These are phyloP conservation scores for Dromococcyx pavoninus DNA, from an alignment of 2,797 vertebrate species.

Conservation along the genomic window DNA sequence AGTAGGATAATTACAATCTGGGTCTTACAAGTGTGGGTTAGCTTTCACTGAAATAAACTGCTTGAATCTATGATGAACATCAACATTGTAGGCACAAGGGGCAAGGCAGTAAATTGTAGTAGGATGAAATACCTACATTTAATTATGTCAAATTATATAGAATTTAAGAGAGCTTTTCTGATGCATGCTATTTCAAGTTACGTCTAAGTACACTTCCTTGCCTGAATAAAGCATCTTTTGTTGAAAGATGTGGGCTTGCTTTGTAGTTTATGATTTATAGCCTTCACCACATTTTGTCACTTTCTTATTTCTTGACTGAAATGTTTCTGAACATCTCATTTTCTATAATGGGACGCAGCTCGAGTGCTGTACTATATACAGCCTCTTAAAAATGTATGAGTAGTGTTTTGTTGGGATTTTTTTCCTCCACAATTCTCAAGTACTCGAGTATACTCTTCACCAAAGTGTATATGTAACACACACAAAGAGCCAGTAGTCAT, in stretches of 20 bases:
- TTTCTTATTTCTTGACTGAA: slow-evolving; percentile 30
- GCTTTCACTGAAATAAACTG: slow-evolving; percentile 78
- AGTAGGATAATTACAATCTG: slow-evolving; percentile 73
- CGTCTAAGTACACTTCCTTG: slow-evolving; percentile 59
- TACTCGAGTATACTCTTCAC: background rate
- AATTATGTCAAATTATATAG: slow-evolving; percentile 83
- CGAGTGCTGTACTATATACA: background rate
- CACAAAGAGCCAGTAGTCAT: background rate
- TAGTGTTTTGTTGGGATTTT: background rate
- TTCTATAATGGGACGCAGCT: background rate
- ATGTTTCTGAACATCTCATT: slow-evolving; percentile 27
- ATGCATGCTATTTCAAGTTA: slow-evolving; percentile 77
- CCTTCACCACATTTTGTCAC: slow-evolving; percentile 47
- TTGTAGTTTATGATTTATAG: slow-evolving; percentile 55
- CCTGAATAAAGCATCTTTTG: slow-evolving; percentile 67
- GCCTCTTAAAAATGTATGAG: background rate
- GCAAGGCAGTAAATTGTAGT: slow-evolving; percentile 79
- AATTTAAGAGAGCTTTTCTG: slow-evolving; percentile 76
- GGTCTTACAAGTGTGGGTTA: slow-evolving; percentile 74
- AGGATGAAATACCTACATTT: slow-evolving; percentile 80
- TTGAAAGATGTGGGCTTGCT: slow-evolving; percentile 51
- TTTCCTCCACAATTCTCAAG: background rate
- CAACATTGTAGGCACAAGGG: slow-evolving; percentile 77
- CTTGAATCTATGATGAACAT: slow-evolving; percentile 65
- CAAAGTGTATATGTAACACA: background rate